phyloP scores from a whole-genome alignment of 2,888 invertebrate genomes.

The Hemistola chrysoprasaria region DNA sequence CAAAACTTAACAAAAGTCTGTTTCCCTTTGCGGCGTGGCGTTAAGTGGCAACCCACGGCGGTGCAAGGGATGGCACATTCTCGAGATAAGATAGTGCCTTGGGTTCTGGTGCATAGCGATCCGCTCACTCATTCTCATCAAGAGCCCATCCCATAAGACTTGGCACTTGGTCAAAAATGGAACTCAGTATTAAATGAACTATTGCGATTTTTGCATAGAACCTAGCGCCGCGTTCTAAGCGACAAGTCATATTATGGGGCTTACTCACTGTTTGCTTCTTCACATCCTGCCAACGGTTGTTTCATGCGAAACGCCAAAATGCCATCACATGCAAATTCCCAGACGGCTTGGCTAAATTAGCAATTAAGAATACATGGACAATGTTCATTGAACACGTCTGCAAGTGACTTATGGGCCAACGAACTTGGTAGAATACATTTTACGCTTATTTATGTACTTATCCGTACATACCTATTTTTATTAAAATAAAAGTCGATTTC shows the following conservation, averaged over 20 bases:
- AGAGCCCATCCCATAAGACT: not conserved
- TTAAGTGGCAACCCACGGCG: slow-evolving; percentile 67
- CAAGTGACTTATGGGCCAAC: slow-evolving; percentile 4
- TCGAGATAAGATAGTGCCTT: slow-evolving; percentile 66
- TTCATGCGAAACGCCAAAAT: slow-evolving; percentile 14
- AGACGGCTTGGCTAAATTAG: slow-evolving; percentile 16
- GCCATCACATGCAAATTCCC: slow-evolving; percentile 20
- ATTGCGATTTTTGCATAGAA: slow-evolving; percentile 2
- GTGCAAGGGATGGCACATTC: slow-evolving; percentile 69
- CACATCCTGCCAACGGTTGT: slow-evolving; percentile 31
- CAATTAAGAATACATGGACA: slow-evolving; percentile 15
- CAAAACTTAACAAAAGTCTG: slow-evolving; percentile 40
- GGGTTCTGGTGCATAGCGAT: slow-evolving; percentile 59
- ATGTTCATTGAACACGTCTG: slow-evolving; percentile 11
- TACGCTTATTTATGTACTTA: slow-evolving; percentile 5
- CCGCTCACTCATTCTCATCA: slow-evolving; percentile 54
- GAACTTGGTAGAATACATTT: slow-evolving; percentile 4
- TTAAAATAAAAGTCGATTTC: too few relatives aligned
- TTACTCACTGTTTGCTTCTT: slow-evolving; percentile 31
- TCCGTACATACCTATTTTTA: too few relatives aligned
- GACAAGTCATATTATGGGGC: too few relatives aligned
- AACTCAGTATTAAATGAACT: too few relatives aligned
- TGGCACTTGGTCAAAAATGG: too few relatives aligned
- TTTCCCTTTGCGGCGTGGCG: slow-evolving; percentile 59
- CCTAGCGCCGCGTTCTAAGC: too few relatives aligned